Evolutionary conservation across 1,140 invertebrate genomes (phyloP), one percentile per base, ranked within the genome.

Genomic region (Onthophagus taurus): DNA sequence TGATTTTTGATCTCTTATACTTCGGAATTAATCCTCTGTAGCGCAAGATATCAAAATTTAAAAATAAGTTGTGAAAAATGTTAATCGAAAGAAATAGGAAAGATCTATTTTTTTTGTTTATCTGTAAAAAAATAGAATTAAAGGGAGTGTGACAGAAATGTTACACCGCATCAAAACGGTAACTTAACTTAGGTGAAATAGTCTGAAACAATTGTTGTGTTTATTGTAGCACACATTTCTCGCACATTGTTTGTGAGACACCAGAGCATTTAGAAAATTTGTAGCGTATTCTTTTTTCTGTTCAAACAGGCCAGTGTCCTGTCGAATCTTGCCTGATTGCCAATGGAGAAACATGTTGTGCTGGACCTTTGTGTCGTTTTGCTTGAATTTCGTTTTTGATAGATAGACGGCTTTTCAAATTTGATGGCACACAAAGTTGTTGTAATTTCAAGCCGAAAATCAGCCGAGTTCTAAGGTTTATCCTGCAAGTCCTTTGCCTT

Each of bases 171-270:
- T n/a, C n/a, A n/a, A n/a, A n/a, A n/a, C n/a, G n/a, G n/a, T n/a
- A n/a, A n/a, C n/a, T n/a, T 44, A 48, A 37, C 33, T 44, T 13
- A 14, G 26, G 49, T 48, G 47, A 20, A 44, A 48, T 29, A 46
- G 48, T 36, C 41, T 43, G 54, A 58, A 63, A 55, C 47, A 59
- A 47, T 60, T 58, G 46, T 58, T 57, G 46, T 53, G 53, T 42
- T 53, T 55, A 52, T 57, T 60, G 33, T 53, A 44, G 41, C 54
- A 58, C 42, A 49, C 55, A 54, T 52, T 59, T 59, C 38, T 14
- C 46, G 47, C 56, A 60, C 8, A 31, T 35, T 11, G 53, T 51
- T 43, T 42, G 47, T 35, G 54, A 47, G 48, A 52, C 54, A 23
- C 52, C 52, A 46, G 45, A 58, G 47, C 56, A 60, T 49, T 54